phyloP scores from a whole-genome alignment of 1,140 invertebrate genomes.

The Conus betulinus region DNA sequence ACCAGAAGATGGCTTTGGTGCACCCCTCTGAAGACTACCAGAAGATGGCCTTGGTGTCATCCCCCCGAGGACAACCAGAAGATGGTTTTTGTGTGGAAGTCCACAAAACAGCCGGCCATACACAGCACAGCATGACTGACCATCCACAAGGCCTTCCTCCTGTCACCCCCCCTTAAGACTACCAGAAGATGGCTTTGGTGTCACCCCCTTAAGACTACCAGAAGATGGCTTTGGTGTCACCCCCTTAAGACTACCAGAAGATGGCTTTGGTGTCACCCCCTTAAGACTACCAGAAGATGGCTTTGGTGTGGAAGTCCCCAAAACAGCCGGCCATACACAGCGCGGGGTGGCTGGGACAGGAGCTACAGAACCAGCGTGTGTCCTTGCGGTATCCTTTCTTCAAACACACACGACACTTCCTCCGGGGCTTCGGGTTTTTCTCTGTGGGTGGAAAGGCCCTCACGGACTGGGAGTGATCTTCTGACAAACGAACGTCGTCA shows the following conservation, averaged over 20 bases:
- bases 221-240: too few species aligned
- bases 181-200: too few species aligned
- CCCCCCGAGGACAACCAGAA: constrained; percentile 9
- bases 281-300: background rate
- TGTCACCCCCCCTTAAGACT: too few species aligned
- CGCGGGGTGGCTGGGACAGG: constrained; percentile 7
- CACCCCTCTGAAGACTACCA: too few species aligned
- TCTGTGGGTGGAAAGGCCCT: background rate
- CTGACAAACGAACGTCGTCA: constrained; percentile 12
- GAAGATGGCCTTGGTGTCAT: too few species aligned
- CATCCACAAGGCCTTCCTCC: too few species aligned
- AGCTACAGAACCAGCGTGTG: constrained; percentile 12
- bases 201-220: too few species aligned
- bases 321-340: constrained; percentile 11
- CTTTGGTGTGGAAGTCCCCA: constrained; percentile 4
- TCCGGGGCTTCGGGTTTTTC: constrained; percentile 9
- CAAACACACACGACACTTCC: background rate
- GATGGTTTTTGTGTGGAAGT: background rate
- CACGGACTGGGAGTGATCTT: constrained; percentile 8
- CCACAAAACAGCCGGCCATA: background rate
- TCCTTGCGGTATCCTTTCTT: constrained; percentile 12
- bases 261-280: too few species aligned
- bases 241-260: too few species aligned
- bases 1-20: too few species aligned
- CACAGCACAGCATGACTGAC: background rate